Evolutionary conservation across 2,888 invertebrate species (phyloP).

Genomic region (Villa cingulata): DNA sequence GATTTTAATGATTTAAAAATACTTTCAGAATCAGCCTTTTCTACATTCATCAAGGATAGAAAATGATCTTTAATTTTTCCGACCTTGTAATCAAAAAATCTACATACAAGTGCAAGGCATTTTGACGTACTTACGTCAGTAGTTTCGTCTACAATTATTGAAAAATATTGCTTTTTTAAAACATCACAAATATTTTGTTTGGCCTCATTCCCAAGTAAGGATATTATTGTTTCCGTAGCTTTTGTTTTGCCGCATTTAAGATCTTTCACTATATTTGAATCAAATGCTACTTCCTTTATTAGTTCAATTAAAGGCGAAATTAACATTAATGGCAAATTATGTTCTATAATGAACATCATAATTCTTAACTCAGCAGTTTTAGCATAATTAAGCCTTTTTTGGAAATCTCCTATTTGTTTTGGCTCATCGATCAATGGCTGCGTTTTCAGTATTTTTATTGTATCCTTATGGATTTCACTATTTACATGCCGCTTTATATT

Average conservation of each 20-base stretch:
- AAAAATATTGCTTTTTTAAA: constrained; percentile 1
- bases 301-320: not conserved
- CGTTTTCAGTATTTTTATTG: too few relatives aligned
- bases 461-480: too few relatives aligned
- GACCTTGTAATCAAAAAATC: constrained; percentile 3
- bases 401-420: too few relatives aligned
- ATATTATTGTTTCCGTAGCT: constrained; percentile 3
- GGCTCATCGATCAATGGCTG: too few relatives aligned
- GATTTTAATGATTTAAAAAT: constrained; percentile 1
- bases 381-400: too few relatives aligned
- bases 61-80: constrained; percentile 1
- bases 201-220: constrained; percentile 1
- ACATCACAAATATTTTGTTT: not conserved
- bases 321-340: not conserved
- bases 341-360: not conserved
- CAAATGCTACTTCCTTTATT: not conserved
- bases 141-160: constrained; percentile 3
- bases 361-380: too few relatives aligned
- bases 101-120: constrained; percentile 2
- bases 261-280: not conserved
- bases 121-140: constrained; percentile 2
- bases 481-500: too few relatives aligned
- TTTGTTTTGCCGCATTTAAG: not conserved
- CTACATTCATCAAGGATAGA: constrained; percentile 3
- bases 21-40: not conserved